A percentile compares a stretch with the other conserved stretches of the same genome.
Conservation (phyloP, 2,797 vertebrate genomes). For the Oreortyx pictus region DNA sequence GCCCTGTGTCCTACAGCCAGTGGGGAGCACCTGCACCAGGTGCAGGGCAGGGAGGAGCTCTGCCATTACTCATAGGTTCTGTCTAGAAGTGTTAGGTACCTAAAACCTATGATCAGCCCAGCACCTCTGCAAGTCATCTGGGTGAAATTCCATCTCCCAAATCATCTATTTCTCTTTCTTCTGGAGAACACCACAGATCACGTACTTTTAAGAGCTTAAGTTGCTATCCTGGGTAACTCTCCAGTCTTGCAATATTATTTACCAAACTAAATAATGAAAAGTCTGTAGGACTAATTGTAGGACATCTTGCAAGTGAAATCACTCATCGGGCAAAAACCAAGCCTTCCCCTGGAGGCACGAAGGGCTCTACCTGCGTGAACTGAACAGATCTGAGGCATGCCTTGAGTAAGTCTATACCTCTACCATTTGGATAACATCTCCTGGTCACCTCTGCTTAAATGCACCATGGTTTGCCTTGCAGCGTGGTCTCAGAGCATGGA, state of each 20-base stretch:
- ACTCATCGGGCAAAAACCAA: neutral
- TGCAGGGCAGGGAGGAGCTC: neutral
- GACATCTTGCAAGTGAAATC: neutral
- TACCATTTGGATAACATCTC: neutral
- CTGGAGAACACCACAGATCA: neutral
- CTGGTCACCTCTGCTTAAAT: neutral
- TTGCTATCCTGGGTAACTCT: neutral
- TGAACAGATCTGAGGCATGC: neutral
- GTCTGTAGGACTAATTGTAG: neutral
- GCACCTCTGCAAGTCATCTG: fast-evolving
- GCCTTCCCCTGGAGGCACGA: neutral
- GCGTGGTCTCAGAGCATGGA: neutral
- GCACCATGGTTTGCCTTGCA: neutral
- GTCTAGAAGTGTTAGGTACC: neutral
- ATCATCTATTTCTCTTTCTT: neutral
- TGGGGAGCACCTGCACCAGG: neutral
- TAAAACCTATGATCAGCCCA: neutral
- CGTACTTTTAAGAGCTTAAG: neutral
- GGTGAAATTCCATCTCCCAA: neutral
- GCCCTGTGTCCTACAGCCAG: neutral
- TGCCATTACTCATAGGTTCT: neutral
- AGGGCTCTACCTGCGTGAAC: neutral
- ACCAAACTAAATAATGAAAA: neutral
- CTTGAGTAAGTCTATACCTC: neutral
- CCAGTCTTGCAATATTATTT: neutral